A percentile compares a stretch with the other conserved stretches of the same genome.
These are phyloP conservation scores for Aporophyla lueneburgensis DNA, from an alignment of 2,888 invertebrate genomes.

Conservation along the genomic window DNA sequence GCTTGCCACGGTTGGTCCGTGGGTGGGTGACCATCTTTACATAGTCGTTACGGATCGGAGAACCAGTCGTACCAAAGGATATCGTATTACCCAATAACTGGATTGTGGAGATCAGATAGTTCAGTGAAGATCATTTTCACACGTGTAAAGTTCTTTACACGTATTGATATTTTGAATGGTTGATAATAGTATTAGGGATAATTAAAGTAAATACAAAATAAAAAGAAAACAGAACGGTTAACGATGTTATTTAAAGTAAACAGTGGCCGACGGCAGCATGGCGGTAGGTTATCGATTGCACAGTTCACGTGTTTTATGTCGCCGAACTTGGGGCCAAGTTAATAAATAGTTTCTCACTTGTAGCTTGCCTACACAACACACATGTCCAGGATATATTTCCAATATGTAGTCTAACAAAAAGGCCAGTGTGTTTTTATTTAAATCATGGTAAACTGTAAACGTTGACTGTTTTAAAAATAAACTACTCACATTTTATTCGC, in stretches of 20 bases:
- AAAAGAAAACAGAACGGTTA: not conserved
- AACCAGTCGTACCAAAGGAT: no score
- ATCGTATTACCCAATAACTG: no score
- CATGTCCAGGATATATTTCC: not conserved
- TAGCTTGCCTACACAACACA: not conserved
- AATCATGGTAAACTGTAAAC: not conserved
- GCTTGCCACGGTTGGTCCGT: no score
- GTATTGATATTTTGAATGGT: no score
- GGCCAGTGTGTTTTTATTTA: not conserved
- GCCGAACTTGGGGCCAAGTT: constrained; percentile 5
- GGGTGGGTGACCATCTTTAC: no score
- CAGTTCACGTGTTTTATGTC: not conserved
- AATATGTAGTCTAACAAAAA: constrained; percentile 10
- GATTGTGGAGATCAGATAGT: no score
- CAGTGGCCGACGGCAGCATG: not conserved
- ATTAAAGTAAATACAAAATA: not conserved
- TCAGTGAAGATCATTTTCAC: no score
- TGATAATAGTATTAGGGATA: no score
- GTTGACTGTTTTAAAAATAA: no score
- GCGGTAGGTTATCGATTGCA: constrained; percentile 37
- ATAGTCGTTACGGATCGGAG: no score
- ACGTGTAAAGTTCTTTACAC: no score
- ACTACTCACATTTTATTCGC: not conserved
- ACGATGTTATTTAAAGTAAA: constrained; percentile 6
- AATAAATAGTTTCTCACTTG: constrained; percentile 17